Conservation (phyloP, 1,140 invertebrate species). For the Orussus abietinus region DNA sequence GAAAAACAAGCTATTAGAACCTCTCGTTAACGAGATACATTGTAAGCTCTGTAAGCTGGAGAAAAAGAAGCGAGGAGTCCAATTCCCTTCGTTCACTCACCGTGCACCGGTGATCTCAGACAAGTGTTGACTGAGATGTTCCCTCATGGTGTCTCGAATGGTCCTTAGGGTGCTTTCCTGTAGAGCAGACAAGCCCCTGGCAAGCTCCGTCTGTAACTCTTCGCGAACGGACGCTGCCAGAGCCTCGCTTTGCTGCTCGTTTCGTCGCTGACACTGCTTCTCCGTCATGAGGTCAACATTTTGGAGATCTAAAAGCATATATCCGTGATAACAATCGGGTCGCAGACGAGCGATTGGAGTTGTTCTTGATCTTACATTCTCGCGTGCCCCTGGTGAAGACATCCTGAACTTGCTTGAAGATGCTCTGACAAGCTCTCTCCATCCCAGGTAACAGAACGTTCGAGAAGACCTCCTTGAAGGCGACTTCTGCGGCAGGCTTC, state of each 20-base stretch:
- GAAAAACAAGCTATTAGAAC: too few species aligned
- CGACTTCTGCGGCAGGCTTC: slow-evolving; percentile 63
- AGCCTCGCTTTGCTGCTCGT: slow-evolving; percentile 39
- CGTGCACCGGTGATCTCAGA: slow-evolving; percentile 42
- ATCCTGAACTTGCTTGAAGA: slow-evolving; percentile 85
- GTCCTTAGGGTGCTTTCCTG: slow-evolving; percentile 41
- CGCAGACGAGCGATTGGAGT: not conserved
- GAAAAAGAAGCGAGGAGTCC: too few species aligned
- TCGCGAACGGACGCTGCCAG: slow-evolving; percentile 37
- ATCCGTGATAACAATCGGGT: slow-evolving; percentile 8
- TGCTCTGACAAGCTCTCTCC: slow-evolving; percentile 77
- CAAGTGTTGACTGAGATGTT: slow-evolving; percentile 47
- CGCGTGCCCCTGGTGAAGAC: slow-evolving; percentile 79
- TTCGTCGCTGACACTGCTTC: slow-evolving; percentile 39
- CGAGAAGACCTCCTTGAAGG: slow-evolving; percentile 72
- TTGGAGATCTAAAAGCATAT: slow-evolving; percentile 39
- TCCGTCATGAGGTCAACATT: slow-evolving; percentile 38
- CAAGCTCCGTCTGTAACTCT: slow-evolving; percentile 42
- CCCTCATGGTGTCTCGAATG: slow-evolving; percentile 42
- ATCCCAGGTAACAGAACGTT: slow-evolving; percentile 75
- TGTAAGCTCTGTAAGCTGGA: not conserved
- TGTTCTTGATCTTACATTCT: slow-evolving; percentile 88
- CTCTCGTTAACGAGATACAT: too few species aligned
- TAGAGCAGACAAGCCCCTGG: slow-evolving; percentile 30
- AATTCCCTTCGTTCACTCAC: slow-evolving; percentile 31